These are phyloP conservation scores for Sylvilagus bachmani DNA, from an alignment of 2,113 vertebrate species.

Conservation along the genomic window DNA sequence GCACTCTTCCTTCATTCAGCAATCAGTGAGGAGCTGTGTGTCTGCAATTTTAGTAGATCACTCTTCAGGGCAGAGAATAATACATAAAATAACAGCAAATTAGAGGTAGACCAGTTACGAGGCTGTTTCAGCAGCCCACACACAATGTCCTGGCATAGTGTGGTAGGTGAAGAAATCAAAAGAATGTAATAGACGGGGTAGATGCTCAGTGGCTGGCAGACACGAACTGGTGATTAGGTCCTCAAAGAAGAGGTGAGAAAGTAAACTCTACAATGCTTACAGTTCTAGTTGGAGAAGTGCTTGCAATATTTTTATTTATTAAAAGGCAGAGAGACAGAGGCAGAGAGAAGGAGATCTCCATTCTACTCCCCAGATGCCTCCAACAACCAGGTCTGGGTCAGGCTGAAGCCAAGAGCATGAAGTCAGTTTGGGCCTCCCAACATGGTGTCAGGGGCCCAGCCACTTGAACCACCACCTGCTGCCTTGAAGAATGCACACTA, in stretches of 20 bases:
- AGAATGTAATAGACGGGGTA: background rate
- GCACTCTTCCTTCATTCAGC: background rate
- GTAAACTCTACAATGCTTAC: background rate
- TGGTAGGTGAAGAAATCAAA: background rate
- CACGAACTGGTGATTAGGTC: background rate
- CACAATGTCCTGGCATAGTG: background rate
- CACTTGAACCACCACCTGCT: too few relatives aligned
- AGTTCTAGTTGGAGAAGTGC: background rate
- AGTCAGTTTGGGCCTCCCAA: too few relatives aligned
- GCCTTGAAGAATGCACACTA: too few relatives aligned
- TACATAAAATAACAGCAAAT: background rate
- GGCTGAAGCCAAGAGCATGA: too few relatives aligned
- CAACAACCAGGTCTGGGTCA: too few relatives aligned
- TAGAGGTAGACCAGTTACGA: background rate
- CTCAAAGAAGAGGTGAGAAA: background rate
- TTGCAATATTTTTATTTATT: too few relatives aligned
- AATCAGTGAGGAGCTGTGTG: background rate
- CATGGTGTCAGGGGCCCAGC: too few relatives aligned
- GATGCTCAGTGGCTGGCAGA: background rate
- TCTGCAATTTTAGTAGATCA: background rate
- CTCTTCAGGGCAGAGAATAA: background rate
- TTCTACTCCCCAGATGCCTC: too few relatives aligned
- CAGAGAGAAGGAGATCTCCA: too few relatives aligned
- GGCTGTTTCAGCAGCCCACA: background rate
- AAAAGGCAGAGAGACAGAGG: too few relatives aligned